A percentile compares a stretch with the other conserved stretches of the same genome.
Evolutionary conservation across 2,797 vertebrate genomes (phyloP).

Genomic region (Aselliscus stoliczkanus): DNA sequence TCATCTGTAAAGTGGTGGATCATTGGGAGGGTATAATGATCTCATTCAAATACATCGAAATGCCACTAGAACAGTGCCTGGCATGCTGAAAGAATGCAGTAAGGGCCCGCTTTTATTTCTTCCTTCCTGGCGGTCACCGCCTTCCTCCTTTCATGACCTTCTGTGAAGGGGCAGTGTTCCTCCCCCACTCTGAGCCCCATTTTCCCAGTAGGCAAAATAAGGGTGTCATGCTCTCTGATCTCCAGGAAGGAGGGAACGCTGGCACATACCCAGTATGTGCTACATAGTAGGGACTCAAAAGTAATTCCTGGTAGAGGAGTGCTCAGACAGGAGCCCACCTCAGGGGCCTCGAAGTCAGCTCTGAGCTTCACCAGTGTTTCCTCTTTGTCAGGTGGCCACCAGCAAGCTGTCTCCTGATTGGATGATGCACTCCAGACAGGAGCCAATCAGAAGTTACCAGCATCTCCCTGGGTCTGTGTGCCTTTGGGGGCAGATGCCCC

Average conservation of each 20-base stretch:
- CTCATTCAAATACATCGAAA: neutral
- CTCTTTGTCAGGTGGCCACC: neutral
- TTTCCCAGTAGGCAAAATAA: neutral
- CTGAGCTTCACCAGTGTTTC: neutral
- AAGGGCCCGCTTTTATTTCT: neutral
- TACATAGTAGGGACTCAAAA: neutral
- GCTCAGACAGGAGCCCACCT: neutral
- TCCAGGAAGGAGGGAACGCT: neutral
- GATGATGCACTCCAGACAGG: neutral
- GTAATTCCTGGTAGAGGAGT: neutral
- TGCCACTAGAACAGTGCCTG: fast-evolving
- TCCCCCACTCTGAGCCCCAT: neutral
- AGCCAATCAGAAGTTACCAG: neutral
- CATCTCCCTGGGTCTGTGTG: neutral
- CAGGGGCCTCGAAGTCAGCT: neutral
- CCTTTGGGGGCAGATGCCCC: neutral
- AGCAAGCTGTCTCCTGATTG: neutral
- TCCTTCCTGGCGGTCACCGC: neutral
- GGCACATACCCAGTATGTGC: neutral
- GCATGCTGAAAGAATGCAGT: fast-evolving
- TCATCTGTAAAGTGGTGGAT: neutral
- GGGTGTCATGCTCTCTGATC: neutral
- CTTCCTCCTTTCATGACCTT: neutral
- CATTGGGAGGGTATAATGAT: neutral
- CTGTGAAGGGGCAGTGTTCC: fast-evolving